Conservation (phyloP, 2,797 vertebrate species). For the Leptatherina wallacei region DNA sequence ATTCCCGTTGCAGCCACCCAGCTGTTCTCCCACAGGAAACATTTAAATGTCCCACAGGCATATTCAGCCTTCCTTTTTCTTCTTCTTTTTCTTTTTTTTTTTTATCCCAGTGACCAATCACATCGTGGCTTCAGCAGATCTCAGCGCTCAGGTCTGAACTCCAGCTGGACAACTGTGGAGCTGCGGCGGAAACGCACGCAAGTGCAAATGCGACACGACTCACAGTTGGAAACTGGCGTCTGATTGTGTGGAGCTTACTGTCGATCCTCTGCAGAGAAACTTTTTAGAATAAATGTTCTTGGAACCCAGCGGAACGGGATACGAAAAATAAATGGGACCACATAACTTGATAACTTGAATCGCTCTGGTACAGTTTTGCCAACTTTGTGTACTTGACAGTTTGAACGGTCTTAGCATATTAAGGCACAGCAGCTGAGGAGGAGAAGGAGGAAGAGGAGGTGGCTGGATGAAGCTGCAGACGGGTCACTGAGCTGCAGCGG, state of each 20-base stretch:
- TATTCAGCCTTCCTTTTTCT: not conserved
- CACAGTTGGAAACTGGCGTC: slow-evolving; percentile 14
- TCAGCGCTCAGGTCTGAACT: slow-evolving; percentile 56
- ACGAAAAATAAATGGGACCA: slow-evolving; percentile 54
- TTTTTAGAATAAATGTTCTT: slow-evolving; percentile 13
- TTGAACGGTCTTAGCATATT: slow-evolving; percentile 36
- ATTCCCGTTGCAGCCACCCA: slow-evolving; percentile 20
- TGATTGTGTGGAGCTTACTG: slow-evolving; percentile 9
- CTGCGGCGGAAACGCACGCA: slow-evolving; percentile 43
- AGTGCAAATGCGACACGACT: slow-evolving; percentile 39
- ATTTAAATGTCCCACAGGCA: slow-evolving; percentile 17
- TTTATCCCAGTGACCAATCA: slow-evolving; percentile 65
- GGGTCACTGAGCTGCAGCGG: slow-evolving; percentile 65
- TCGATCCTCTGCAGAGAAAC: not conserved
- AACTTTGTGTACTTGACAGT: slow-evolving; percentile 65
- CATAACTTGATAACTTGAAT: slow-evolving; percentile 60
- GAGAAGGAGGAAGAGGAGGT: slow-evolving; percentile 28
- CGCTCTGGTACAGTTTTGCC: slow-evolving; percentile 58
- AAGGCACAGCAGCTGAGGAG: slow-evolving; percentile 21
- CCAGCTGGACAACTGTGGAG: slow-evolving; percentile 66
- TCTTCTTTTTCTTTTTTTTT: not conserved
- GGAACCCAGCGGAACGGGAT: slow-evolving; percentile 1
- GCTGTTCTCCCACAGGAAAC: slow-evolving; percentile 50
- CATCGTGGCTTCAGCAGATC: slow-evolving; percentile 45
- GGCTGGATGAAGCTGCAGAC: slow-evolving; percentile 74